A percentile compares a stretch with the other conserved stretches of the same genome.
These are phyloP conservation scores for Perca flavescens DNA, from an alignment of 2,113 vertebrate species.

Conservation along the genomic window DNA sequence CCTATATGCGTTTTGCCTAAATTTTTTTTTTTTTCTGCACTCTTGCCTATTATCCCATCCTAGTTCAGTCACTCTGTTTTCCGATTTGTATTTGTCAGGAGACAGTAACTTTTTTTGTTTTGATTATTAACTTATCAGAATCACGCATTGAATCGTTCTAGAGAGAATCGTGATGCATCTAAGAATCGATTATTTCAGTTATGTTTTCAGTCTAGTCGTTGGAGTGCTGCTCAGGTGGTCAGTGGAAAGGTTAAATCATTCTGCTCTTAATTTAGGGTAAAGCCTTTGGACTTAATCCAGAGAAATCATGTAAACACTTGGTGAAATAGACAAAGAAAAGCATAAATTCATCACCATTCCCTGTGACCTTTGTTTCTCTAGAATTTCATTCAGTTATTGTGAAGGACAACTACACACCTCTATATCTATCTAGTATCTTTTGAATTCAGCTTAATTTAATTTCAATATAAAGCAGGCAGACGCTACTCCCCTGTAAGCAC, in stretches of 20 bases:
- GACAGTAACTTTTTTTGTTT: too few species aligned
- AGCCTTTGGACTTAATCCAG: conserved; percentile 35
- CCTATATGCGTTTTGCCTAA: too few species aligned
- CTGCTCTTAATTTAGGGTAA: conserved; percentile 1
- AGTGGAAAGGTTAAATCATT: conserved; percentile 43
- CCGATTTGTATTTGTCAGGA: too few species aligned
- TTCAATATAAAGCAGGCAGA: neutral
- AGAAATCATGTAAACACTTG: conserved; percentile 35
- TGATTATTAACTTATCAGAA: too few species aligned
- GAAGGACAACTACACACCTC: neutral
- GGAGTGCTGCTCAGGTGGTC: neutral
- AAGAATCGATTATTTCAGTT: neutral
- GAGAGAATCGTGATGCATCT: too few species aligned
- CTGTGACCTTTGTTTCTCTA: conserved; percentile 1
- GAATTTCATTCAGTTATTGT: neutral
- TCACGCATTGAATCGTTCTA: too few species aligned
- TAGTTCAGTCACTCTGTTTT: too few species aligned
- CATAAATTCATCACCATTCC: conserved; percentile 3
- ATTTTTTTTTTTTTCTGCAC: too few species aligned
- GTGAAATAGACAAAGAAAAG: conserved; percentile 27
- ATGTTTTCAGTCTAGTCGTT: conserved; percentile 23
- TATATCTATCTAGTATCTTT: neutral
- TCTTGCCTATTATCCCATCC: too few species aligned
- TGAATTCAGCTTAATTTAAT: neutral
- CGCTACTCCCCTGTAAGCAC: neutral